Evolutionary conservation across 2,797 vertebrate species (phyloP).

Genomic region (Forpus xanthops): DNA sequence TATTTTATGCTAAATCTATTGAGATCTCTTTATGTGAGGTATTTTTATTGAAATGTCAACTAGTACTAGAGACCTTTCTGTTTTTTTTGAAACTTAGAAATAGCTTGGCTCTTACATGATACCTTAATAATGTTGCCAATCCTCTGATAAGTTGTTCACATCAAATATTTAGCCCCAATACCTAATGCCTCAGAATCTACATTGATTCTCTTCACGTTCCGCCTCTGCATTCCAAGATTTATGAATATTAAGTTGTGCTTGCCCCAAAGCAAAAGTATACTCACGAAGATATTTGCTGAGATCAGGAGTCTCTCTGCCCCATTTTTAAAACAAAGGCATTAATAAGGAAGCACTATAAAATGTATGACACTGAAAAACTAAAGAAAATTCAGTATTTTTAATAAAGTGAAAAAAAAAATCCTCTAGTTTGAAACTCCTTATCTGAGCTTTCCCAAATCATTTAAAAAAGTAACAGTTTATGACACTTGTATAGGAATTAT

Average conservation of each 20-base stretch:
- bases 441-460: constrained; percentile 60
- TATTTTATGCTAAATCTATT: constrained; percentile 47
- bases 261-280: constrained; percentile 81
- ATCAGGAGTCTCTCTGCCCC: constrained; percentile 78
- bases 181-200: constrained; percentile 75
- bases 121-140: constrained; percentile 80
- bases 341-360: constrained; percentile 73
- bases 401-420: constrained; percentile 43
- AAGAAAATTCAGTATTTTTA: constrained; percentile 69
- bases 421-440: constrained; percentile 51
- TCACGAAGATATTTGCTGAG: constrained; percentile 81
- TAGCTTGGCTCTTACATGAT: constrained; percentile 69
- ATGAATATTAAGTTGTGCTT: constrained; percentile 82
- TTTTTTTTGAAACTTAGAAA: constrained; percentile 74
- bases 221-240: constrained; percentile 74
- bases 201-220: constrained; percentile 75
- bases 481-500: background rate
- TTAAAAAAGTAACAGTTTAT: constrained; percentile 25
- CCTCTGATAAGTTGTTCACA: constrained; percentile 80
- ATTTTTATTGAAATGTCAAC: constrained; percentile 78
- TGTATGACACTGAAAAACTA: constrained; percentile 64
- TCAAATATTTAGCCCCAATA: constrained; percentile 80
- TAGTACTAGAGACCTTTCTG: constrained; percentile 55
- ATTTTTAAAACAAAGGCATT: constrained; percentile 79
- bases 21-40: constrained; percentile 60